Evolutionary conservation across 2,113 vertebrate genomes (phyloP), one percentile per base, ranked within the genome.

Genomic region (Phyllopteryx taeniolatus): DNA sequence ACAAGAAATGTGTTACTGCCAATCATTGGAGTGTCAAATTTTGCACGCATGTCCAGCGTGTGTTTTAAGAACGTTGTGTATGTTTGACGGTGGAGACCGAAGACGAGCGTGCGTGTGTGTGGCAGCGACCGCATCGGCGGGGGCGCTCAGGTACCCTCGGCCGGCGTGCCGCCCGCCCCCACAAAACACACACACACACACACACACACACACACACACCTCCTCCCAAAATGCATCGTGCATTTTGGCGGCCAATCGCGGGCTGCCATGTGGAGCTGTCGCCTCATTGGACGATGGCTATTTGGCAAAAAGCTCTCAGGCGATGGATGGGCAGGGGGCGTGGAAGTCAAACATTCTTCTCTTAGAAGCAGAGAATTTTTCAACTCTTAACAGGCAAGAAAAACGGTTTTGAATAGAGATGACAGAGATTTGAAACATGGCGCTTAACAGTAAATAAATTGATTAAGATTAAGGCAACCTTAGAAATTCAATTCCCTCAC

Each of bases 291-390:
- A 89, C 78, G 76, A 77, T 77, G 80, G 89, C 82, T 88, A 87
- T 90, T 93, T 91, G 91, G 88, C 88, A 91, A 89, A 91, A 87
- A 84, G 90, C 85, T 88, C 79, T 86, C 81, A 83, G 87, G 87
- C 84, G 79, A 89, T 87, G 90, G 85, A 92, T 85, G 84, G 81
- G 76, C 86, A 88, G 86, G 85, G 85, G 74, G 66, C 77, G 85
- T 64, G 76, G 81, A 74, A 79, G 82, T 78, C 79, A 79, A 83
- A 80, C 31, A 61, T 69, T 68, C 77, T 80, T 76, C 75, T 61
- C 67, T 51, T 61, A 75, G 73, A 75, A 86, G 74, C 47, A 64
- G 56, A 63, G 67, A 20, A 70, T 82, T 78, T 74, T 64, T 65
- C 75, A 59, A 71, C 73, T 71, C 71, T 60, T 46, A 51, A 19